These are phyloP conservation scores for Tragelaphus scriptus DNA, from an alignment of 2,113 vertebrate genomes.

Conservation along the genomic window DNA sequence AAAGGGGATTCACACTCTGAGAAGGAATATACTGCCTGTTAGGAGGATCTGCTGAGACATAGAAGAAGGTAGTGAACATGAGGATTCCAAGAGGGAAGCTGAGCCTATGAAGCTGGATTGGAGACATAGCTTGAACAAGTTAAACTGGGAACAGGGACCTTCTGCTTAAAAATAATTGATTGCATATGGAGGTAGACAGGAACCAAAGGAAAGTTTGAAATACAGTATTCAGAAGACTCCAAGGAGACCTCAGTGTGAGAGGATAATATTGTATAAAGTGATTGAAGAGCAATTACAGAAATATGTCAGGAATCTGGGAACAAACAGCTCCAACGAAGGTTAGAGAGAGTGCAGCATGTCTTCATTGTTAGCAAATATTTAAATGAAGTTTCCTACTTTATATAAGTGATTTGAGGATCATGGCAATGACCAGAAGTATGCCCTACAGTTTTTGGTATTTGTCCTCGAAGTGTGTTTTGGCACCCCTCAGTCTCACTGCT, in stretches of 20 bases:
- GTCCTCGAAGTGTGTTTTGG: neutral
- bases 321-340: neutral
- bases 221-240: neutral
- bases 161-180: neutral
- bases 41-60: neutral
- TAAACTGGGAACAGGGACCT: neutral
- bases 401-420: neutral
- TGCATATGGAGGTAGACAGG: neutral
- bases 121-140: neutral
- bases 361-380: neutral
- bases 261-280: neutral
- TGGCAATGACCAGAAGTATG: neutral
- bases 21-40: neutral
- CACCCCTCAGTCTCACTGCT: neutral
- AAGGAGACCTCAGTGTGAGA: neutral
- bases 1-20: neutral
- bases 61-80: neutral
- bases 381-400: neutral
- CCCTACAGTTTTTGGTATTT: neutral
- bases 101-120: neutral
- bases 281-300: neutral
- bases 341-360: neutral
- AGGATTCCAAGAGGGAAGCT: neutral
- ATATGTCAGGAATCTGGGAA: neutral
- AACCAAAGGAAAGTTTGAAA: neutral